A percentile compares a stretch with the other conserved stretches of the same genome.
These are phyloP conservation scores for Phycodurus eques DNA, from an alignment of 2,113 vertebrate species.

Conservation along the genomic window DNA sequence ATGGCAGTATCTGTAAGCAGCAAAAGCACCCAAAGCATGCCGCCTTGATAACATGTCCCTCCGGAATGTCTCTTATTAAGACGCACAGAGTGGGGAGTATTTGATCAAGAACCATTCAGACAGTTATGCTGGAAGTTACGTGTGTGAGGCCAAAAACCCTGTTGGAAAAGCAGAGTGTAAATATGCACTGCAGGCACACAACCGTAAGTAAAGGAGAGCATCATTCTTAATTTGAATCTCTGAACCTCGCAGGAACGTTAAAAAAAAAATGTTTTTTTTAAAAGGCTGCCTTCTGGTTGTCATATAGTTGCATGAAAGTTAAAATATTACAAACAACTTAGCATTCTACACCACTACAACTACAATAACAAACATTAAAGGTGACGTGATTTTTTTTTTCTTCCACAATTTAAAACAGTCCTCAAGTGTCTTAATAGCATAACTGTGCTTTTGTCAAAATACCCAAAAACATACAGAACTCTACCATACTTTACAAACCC, in stretches of 20 bases:
- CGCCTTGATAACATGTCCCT: not conserved
- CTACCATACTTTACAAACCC: no score
- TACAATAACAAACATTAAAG: not conserved
- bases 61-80: slow-evolving; percentile 55
- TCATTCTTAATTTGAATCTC: slow-evolving; percentile 18
- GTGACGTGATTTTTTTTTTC: no score
- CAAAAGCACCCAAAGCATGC: not conserved
- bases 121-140: slow-evolving; percentile 75
- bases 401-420: no score
- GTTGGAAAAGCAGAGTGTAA: slow-evolving; percentile 79
- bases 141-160: slow-evolving; percentile 78
- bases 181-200: slow-evolving; percentile 69
- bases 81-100: slow-evolving; percentile 72
- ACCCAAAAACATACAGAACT: no score
- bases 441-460: no score
- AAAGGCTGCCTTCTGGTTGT: not conserved
- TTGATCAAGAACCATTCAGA: slow-evolving; percentile 75
- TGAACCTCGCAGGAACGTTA: slow-evolving; percentile 2
- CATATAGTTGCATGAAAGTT: not conserved
- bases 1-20: not conserved
- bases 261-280: no score
- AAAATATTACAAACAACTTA: no score
- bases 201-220: slow-evolving; percentile 65
- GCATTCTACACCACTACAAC: not conserved
- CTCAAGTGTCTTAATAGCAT: no score